These are phyloP conservation scores for Panopea generosa DNA, from an alignment of 2,888 invertebrate genomes.

Conservation along the genomic window DNA sequence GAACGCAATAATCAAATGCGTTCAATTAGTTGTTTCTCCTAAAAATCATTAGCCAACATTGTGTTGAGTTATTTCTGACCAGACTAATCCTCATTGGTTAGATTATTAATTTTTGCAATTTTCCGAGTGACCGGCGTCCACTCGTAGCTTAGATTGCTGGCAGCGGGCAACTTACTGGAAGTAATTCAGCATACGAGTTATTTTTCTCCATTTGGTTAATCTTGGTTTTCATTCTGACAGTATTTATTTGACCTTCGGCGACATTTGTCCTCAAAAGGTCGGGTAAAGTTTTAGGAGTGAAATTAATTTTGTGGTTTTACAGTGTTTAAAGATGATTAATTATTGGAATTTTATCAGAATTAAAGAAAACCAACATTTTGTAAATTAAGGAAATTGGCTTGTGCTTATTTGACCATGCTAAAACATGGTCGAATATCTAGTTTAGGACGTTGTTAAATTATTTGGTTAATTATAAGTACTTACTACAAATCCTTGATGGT, in stretches of 20 bases:
- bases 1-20: conserved; percentile 40
- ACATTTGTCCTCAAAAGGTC: conserved; percentile 28
- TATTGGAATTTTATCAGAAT: not conserved
- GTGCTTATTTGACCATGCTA: too few species aligned
- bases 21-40: conserved; percentile 33
- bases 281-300: conserved; percentile 20
- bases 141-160: conserved; percentile 15
- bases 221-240: conserved; percentile 37
- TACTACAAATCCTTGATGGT: too few species aligned
- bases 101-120: conserved; percentile 46
- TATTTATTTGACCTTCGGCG: conserved; percentile 49
- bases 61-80: conserved; percentile 34
- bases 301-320: conserved; percentile 47
- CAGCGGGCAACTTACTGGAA: conserved; percentile 15
- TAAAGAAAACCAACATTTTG: not conserved
- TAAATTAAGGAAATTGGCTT: too few species aligned
- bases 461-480: too few species aligned
- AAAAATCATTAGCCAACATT: conserved; percentile 47
- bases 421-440: too few species aligned
- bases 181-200: conserved; percentile 50
- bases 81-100: conserved; percentile 42
- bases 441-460: too few species aligned
- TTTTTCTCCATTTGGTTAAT: conserved; percentile 62
- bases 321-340: conserved; percentile 4
- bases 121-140: conserved; percentile 25